Percentiles rank a stretch among this genome's conserved stretches.
phyloP scores from a whole-genome alignment of 53 echinoderm and acorn worm species.

The Apostichopus leukothele region DNA sequence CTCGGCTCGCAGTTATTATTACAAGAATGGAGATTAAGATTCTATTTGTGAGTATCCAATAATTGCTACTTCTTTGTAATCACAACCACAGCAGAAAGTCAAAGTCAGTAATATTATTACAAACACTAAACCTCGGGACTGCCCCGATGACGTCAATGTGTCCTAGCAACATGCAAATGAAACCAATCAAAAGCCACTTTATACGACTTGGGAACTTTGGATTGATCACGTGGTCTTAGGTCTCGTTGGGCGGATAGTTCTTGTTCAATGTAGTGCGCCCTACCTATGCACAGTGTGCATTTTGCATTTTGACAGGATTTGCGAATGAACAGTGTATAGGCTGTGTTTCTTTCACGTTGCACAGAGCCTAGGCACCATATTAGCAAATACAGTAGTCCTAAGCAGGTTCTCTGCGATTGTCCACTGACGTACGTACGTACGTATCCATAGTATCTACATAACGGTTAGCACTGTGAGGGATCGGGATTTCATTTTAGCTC shows the following conservation, averaged over 20 bases:
- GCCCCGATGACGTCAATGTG: conserved; percentile 56
- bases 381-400: background rate
- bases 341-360: background rate
- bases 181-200: conserved; percentile 58
- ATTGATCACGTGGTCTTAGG: conserved; percentile 39
- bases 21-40: background rate
- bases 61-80: conserved; percentile 2
- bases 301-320: conserved; percentile 14
- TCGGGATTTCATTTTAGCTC: background rate
- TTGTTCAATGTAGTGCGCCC: background rate
- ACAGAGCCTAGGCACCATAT: background rate
- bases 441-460: too few species aligned
- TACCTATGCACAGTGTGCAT: conserved; percentile 10
- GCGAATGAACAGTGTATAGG: background rate
- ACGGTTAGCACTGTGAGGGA: background rate
- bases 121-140: conserved; percentile 44
- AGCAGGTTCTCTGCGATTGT: too few species aligned
- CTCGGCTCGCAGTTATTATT: too few species aligned
- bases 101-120: conserved; percentile 32
- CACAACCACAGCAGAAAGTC: background rate
- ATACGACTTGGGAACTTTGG: conserved; percentile 45
- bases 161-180: conserved; percentile 59
- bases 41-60: background rate
- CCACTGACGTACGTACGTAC: background rate
- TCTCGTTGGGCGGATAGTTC: conserved; percentile 43